Conservation (phyloP, 2,113 vertebrate species). For the Alligator mississippiensis region DNA sequence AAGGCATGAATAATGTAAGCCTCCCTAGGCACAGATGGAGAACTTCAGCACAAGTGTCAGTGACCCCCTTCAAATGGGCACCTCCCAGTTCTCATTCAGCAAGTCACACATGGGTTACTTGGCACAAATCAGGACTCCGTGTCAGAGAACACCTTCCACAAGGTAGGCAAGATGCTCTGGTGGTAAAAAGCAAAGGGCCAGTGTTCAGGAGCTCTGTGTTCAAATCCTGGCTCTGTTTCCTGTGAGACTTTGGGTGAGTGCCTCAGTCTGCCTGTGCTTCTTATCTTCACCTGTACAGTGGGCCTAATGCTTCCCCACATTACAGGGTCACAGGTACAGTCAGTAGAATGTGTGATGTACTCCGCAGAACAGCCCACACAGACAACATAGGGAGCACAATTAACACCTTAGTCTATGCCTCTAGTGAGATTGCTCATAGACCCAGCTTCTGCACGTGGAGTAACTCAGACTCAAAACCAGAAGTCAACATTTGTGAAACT, state of each 20-base stretch:
- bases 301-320: neutral
- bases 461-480: neutral
- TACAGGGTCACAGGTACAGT: neutral
- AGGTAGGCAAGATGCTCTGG: neutral
- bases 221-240: neutral
- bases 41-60: neutral
- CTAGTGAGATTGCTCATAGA: too few relatives aligned
- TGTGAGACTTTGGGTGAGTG: neutral
- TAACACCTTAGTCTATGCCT: neutral
- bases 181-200: neutral
- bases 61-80: neutral
- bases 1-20: neutral
- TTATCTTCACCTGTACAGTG: neutral
- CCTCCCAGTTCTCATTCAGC: neutral
- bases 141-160: neutral
- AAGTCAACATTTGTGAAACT: neutral
- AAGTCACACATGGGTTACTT: neutral
- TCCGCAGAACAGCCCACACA: neutral
- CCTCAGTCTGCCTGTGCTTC: neutral
- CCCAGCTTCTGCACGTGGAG: neutral
- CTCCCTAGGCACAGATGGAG: neutral
- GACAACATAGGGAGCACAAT: neutral
- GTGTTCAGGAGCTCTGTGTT: neutral
- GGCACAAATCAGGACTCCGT: slow-evolving; percentile 40
- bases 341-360: too few relatives aligned